Evolutionary conservation across 2,113 vertebrate species (phyloP).

Genomic region (Cololabis saira): DNA sequence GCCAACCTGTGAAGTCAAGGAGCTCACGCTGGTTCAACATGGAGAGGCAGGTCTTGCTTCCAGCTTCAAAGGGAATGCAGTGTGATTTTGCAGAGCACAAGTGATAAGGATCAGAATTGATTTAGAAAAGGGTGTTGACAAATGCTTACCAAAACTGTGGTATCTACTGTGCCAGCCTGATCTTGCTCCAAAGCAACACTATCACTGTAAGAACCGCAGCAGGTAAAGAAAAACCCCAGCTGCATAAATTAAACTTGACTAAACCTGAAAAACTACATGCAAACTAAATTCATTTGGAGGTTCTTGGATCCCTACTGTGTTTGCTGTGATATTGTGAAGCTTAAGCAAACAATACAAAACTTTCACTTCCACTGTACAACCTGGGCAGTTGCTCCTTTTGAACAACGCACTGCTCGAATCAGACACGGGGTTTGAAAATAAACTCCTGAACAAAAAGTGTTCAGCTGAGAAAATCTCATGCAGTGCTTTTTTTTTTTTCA

Average conservation of each 20-base stretch:
- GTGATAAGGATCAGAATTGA: not conserved
- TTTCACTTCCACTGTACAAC: constrained; percentile 1
- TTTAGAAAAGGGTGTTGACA: too few species aligned
- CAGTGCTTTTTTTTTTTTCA: constrained; percentile 2
- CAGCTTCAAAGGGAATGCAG: not conserved
- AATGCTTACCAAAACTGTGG: too few species aligned
- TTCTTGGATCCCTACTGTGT: constrained; percentile 13
- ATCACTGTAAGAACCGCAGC: not conserved
- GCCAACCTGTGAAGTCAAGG: not conserved
- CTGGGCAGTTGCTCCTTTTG: constrained; percentile 5
- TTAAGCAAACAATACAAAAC: not conserved
- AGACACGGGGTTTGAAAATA: constrained; percentile 8
- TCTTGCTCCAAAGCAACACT: not conserved
- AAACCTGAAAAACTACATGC: constrained; percentile 2
- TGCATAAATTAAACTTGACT: not conserved
- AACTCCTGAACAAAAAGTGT: constrained; percentile 4
- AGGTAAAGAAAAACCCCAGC: not conserved
- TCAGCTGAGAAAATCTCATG: not conserved
- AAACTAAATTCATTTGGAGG: constrained; percentile 13
- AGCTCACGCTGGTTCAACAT: too few species aligned
- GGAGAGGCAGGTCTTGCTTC: not conserved
- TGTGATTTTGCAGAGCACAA: not conserved
- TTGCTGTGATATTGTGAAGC: constrained; percentile 12
- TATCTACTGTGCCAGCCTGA: not conserved
- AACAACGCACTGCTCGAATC: constrained; percentile 20